Percentiles rank a stretch among this genome's conserved stretches.
Conservation (phyloP, 2,888 invertebrate species). For the Netelia fuscicornis region DNA sequence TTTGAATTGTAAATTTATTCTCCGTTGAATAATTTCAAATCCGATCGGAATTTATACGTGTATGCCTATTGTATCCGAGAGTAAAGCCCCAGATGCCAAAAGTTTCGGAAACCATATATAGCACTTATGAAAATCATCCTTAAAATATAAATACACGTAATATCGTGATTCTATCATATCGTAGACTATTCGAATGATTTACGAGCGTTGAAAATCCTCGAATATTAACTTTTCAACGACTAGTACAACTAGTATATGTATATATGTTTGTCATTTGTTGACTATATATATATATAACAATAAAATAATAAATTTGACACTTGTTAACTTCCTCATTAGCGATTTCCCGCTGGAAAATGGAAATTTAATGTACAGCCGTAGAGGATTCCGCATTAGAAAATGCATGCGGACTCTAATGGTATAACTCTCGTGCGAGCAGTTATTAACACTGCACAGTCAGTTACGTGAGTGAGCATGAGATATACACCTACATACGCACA, state of each 20-base stretch:
- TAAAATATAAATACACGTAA: background rate
- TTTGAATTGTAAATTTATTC: too few species aligned
- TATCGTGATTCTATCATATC: background rate
- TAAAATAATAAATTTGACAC: constrained; percentile 14
- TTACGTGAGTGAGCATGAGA: background rate
- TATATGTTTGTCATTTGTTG: background rate
- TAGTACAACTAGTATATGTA: background rate
- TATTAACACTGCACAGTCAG: background rate
- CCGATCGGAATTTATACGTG: background rate
- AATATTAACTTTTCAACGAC: constrained; percentile 11
- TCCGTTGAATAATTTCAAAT: too few species aligned
- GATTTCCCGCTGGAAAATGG: constrained; percentile 35
- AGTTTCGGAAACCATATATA: background rate
- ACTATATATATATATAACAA: background rate
- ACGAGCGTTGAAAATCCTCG: constrained; percentile 11
- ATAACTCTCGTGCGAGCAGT: constrained; percentile 7
- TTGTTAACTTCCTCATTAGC: constrained; percentile 32
- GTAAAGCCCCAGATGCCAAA: constrained; percentile 1
- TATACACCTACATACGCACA: background rate
- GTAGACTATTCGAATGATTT: constrained; percentile 38
- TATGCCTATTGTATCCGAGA: background rate
- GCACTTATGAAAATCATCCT: constrained; percentile 5
- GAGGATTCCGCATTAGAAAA: constrained; percentile 19
- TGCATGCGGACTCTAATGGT: constrained; percentile 33
- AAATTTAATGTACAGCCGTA: constrained; percentile 25